Conservation (phyloP, 2,888 invertebrate genomes). For the Exephanes ischioxanthus region DNA sequence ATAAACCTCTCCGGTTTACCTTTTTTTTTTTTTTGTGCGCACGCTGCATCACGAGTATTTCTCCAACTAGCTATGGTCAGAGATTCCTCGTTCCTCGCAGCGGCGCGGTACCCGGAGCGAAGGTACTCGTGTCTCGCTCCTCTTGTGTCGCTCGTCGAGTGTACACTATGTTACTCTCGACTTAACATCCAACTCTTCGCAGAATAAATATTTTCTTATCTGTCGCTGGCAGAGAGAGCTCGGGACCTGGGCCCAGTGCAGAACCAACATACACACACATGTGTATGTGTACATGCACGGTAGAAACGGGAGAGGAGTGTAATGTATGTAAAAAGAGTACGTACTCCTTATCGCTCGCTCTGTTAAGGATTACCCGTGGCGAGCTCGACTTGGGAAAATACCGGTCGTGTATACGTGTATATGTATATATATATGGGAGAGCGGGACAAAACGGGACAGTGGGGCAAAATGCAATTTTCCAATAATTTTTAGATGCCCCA, state of each 20-base stretch:
- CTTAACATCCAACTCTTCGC: constrained; percentile 50
- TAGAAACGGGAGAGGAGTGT: constrained; percentile 21
- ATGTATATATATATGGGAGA: background rate
- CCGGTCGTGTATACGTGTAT: constrained; percentile 15
- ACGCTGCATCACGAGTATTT: background rate
- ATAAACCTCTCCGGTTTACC: background rate
- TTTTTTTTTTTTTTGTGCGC: background rate
- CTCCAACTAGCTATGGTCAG: constrained; percentile 20
- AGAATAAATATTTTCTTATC: constrained; percentile 66
- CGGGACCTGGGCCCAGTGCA: constrained; percentile 25
- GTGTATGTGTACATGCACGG: constrained; percentile 6
- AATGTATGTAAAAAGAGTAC: constrained; percentile 54
- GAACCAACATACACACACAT: constrained; percentile 5
- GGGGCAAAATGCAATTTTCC: no score
- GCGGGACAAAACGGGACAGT: no score
- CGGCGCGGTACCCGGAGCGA: constrained; percentile 4
- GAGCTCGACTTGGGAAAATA: constrained; percentile 24
- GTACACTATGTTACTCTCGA: constrained; percentile 48
- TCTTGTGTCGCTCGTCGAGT: constrained; percentile 43
- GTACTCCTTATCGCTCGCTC: constrained; percentile 59
- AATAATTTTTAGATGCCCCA: no score
- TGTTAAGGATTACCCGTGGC: constrained; percentile 48
- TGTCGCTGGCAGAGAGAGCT: constrained; percentile 60
- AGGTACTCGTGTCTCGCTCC: constrained; percentile 36
- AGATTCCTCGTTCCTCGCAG: constrained; percentile 20